Percentiles rank a stretch among this genome's conserved stretches.
Conservation (phyloP, 2,888 invertebrate species). For the Villa cingulata region DNA sequence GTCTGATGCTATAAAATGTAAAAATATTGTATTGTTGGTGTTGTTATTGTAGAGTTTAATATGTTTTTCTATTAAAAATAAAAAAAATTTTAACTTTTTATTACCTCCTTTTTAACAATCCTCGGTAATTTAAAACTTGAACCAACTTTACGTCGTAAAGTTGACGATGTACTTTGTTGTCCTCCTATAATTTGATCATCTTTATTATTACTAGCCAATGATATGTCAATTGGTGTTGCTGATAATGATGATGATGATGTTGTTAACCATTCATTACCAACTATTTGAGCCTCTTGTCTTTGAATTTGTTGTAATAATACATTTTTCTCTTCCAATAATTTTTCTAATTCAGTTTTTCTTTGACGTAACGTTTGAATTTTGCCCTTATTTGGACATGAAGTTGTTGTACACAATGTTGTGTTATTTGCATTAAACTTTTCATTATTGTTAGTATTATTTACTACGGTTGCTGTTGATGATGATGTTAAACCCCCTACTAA, state of each 20-base stretch:
- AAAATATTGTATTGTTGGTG: too few species aligned
- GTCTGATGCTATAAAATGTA: background rate
- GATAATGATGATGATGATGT: background rate
- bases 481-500: too few species aligned
- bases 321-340: constrained; percentile 32
- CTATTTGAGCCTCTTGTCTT: constrained; percentile 18
- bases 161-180: background rate
- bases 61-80: background rate
- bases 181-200: background rate
- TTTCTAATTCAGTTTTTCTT: constrained; percentile 30
- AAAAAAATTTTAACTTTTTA: background rate
- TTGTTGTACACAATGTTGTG: background rate
- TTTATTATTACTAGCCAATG: too few species aligned
- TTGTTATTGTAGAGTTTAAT: too few species aligned
- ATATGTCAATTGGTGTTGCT: background rate
- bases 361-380: constrained; percentile 26
- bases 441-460: too few species aligned
- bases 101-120: constrained; percentile 7
- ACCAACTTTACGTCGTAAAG: constrained; percentile 24
- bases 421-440: too few species aligned
- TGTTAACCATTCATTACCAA: too few species aligned
- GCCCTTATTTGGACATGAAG: constrained; percentile 9
- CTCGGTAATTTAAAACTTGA: constrained; percentile 16
- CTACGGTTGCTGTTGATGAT: too few species aligned
- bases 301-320: constrained; percentile 33